Base-by-base conservation (phyloP, 2,797 vertebrate species). In the Rhadinocentrus ornatus region DNA sequence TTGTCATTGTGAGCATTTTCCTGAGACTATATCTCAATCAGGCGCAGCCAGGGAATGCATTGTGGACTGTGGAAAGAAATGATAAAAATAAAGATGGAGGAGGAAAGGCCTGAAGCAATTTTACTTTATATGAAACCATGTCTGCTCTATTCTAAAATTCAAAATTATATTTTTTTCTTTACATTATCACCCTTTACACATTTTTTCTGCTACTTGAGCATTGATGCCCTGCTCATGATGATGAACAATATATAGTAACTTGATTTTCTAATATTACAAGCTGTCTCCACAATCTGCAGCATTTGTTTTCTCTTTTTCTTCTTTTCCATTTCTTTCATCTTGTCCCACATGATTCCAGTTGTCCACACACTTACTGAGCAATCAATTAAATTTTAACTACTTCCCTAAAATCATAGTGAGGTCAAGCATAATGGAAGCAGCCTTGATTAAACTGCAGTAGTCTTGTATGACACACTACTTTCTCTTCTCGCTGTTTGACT, bases 401-500 rank as follows among this genome's bases (percentile, higher is more conserved):
- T 70, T 69, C 44, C 63, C 62, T 73, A 35, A 75, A 78, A 77
- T 67, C 57, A 62, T 31, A 34, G 62, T 39, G 66, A 76, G 78
- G 76, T 74, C 66, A 76, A 66, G 73, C 75, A 60, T 84, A 84
- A 87, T 79, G 68, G 74, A 64, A 68, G 55, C 15, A 62, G 78
- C 84, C 82, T 86, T 85, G 81, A 88, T 81, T 83, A 85, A 84
- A 80, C 82, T 62, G 79, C 79, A 81, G 69, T 82, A 84, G 76
- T 82, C 87, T 86, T 77, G 74, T 78, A 81, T 81, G 88, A 87
- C 88, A 91, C 81, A 69, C 71, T 82, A 89, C 83, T 89, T 89
- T 85, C 84, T 91, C 74, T 84, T 87, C 79, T 86, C 82, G 70
- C 73, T 78, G 77, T 86, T 89, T 70, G 86, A 92, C 90, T 91